Percentiles rank a stretch among this genome's conserved stretches.
Conservation (phyloP, 53 echinoderm and acorn worm genomes). For the Stichopus horrens region DNA sequence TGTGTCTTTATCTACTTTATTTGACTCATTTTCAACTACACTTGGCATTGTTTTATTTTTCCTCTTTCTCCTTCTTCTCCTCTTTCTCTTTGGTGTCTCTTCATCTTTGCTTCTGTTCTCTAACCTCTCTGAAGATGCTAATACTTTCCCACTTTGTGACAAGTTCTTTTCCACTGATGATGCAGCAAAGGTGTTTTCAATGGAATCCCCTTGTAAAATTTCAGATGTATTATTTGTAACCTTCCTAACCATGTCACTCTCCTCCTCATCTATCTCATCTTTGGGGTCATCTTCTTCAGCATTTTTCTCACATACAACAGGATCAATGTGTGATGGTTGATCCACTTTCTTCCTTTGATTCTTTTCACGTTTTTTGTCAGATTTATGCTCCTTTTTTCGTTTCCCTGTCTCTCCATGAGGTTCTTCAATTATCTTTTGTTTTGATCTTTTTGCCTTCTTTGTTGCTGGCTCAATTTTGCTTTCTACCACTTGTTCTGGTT, state of each 20-base stretch:
- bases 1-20: too few relatives aligned
- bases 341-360: not conserved
- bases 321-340: not conserved
- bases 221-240: not conserved
- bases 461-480: not conserved
- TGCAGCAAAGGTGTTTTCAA: not conserved
- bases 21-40: not conserved
- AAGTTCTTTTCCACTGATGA: not conserved
- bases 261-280: not conserved
- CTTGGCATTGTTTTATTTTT: not conserved
- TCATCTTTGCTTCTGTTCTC: not conserved
- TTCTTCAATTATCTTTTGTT: not conserved
- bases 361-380: not conserved
- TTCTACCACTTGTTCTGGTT: not conserved
- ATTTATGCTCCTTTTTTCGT: not conserved
- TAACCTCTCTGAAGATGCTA: not conserved
- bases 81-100: slow-evolving; percentile 2
- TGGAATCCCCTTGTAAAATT: not conserved
- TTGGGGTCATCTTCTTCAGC: not conserved
- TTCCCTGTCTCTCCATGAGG: not conserved
- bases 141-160: not conserved
- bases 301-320: not conserved
- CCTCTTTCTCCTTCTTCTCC: slow-evolving; percentile 25
- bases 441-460: not conserved
- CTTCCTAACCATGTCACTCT: not conserved